phyloP scores from a whole-genome alignment of 2,888 invertebrate genomes.

The Cephus spinipes region DNA sequence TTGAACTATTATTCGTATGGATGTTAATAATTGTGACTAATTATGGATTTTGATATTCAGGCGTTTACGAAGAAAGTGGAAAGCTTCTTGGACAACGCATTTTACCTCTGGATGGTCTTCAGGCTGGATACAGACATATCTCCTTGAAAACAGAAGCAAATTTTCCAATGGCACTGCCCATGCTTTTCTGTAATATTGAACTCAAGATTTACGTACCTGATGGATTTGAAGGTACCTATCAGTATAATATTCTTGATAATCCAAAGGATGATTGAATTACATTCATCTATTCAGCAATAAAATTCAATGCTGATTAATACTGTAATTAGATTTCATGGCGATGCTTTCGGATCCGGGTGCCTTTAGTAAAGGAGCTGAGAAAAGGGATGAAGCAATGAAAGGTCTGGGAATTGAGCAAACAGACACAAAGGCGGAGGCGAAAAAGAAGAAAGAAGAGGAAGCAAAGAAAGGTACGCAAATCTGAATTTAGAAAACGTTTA shows the following conservation, averaged over 20 bases:
- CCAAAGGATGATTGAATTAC: not conserved
- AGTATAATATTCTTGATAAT: not conserved
- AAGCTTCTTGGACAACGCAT: constrained; percentile 79
- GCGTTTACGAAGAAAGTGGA: constrained; percentile 78
- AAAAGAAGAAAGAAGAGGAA: constrained; percentile 62
- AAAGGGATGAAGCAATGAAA: constrained; percentile 75
- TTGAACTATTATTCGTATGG: not conserved
- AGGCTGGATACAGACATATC: constrained; percentile 78
- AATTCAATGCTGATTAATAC: not conserved
- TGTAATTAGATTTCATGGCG: constrained; percentile 89
- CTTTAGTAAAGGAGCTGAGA: constrained; percentile 74
- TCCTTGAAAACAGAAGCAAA: constrained; percentile 78
- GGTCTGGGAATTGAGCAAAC: constrained; percentile 76
- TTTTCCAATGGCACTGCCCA: constrained; percentile 76
- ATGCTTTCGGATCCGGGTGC: constrained; percentile 95
- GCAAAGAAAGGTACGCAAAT: constrained; percentile 54
- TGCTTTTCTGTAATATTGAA: constrained; percentile 77
- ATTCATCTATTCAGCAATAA: not conserved
- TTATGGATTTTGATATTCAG: constrained; percentile 30
- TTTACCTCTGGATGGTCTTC: constrained; percentile 77
- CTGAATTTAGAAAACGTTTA: not conserved
- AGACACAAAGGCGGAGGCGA: constrained; percentile 60
- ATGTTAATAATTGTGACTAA: not conserved
- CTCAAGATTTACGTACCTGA: constrained; percentile 81
- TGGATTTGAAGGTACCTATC: constrained; percentile 72